Evolutionary conservation across 2,113 vertebrate genomes (phyloP).

Genomic region (Hassar affinis): DNA sequence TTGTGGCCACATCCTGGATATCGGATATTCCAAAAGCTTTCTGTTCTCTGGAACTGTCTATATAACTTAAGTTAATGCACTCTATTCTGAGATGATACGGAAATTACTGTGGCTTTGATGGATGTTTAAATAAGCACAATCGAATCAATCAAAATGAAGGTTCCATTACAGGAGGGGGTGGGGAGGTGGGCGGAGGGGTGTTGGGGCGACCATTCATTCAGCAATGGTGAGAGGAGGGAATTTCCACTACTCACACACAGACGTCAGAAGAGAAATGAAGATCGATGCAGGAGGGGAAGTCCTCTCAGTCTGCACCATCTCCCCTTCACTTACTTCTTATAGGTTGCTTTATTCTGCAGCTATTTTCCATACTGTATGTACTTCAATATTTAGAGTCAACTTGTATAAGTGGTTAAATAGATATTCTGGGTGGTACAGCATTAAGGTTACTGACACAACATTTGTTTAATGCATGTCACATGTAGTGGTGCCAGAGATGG

Average conservation of each 20-base stretch:
- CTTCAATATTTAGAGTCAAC: not conserved
- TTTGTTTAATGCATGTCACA: not conserved
- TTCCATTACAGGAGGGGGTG: conserved; percentile 44
- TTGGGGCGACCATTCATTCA: conserved; percentile 43
- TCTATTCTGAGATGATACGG: conserved; percentile 37
- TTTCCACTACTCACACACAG: conserved; percentile 46
- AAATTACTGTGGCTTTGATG: conserved; percentile 47
- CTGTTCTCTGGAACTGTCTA: conserved; percentile 6
- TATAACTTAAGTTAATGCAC: conserved; percentile 40
- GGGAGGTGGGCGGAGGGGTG: not conserved
- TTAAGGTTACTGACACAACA: not conserved
- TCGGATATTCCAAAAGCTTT: conserved; percentile 17
- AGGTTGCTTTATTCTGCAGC: conserved; percentile 1
- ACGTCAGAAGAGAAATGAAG: conserved; percentile 56
- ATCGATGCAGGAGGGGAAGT: conserved; percentile 55
- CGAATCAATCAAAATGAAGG: conserved; percentile 54
- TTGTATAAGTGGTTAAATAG: not conserved
- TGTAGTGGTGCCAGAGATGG: not conserved
- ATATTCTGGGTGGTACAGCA: not conserved
- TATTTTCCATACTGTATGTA: not conserved
- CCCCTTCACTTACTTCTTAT: conserved; percentile 22
- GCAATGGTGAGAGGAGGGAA: conserved; percentile 22
- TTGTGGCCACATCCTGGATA: not conserved
- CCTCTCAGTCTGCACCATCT: conserved; percentile 43
- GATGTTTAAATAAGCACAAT: conserved; percentile 45